Conservation (phyloP, 2,797 vertebrate genomes). For the Platyrinchus mystaceus region DNA sequence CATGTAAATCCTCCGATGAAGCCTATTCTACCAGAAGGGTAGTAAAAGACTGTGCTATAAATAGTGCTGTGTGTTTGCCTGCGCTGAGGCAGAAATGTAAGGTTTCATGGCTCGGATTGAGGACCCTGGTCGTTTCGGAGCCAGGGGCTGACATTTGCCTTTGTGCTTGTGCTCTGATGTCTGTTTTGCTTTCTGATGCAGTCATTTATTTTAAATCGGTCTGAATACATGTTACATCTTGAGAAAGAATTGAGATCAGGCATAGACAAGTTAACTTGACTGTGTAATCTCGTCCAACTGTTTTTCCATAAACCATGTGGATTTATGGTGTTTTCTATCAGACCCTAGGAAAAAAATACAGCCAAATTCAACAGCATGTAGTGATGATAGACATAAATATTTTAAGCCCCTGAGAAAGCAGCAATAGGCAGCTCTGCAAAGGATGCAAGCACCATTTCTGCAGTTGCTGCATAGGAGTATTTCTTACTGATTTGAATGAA, state of each 20-base stretch:
- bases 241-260: background rate
- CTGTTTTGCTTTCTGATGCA: background rate
- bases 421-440: background rate
- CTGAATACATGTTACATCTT: background rate
- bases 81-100: conserved; percentile 47
- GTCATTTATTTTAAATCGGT: conserved; percentile 14
- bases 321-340: background rate
- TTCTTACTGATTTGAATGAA: conserved; percentile 12
- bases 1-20: conserved; percentile 51
- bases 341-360: background rate
- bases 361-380: background rate
- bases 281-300: background rate
- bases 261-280: conserved; percentile 14
- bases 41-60: conserved; percentile 62
- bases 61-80: conserved; percentile 49
- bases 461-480: background rate
- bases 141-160: conserved; percentile 50
- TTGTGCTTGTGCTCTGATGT: conserved; percentile 28
- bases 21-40: conserved; percentile 57
- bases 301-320: background rate
- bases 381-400: background rate
- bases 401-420: background rate
- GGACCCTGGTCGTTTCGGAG: background rate
- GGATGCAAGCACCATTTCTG: background rate
- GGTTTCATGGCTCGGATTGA: background rate